A percentile compares a stretch with the other conserved stretches of the same genome.
Evolutionary conservation across 1,140 invertebrate genomes (phyloP).

Genomic region (Platyscapa corneri): DNA sequence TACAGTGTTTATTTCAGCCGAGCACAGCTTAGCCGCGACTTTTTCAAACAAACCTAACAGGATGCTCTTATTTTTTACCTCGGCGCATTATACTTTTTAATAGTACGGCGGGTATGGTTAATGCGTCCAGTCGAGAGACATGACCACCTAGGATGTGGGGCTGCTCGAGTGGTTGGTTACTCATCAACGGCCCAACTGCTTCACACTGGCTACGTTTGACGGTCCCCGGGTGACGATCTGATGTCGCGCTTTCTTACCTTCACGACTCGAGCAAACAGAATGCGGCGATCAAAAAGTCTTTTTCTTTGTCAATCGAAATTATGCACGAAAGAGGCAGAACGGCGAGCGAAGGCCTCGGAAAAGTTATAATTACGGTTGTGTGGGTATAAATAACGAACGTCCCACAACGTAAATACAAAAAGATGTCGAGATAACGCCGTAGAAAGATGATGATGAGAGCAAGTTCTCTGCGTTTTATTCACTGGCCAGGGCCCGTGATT

Average conservation of each 20-base stretch:
- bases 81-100: neutral
- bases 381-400: too few relatives aligned
- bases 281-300: too few relatives aligned
- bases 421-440: neutral
- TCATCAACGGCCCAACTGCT: neutral
- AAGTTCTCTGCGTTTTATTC: neutral
- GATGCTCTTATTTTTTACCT: conserved; percentile 14
- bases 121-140: neutral
- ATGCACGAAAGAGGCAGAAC: too few relatives aligned
- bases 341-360: too few relatives aligned
- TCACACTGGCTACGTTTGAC: too few relatives aligned
- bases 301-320: too few relatives aligned
- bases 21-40: neutral
- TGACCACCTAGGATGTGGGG: neutral
- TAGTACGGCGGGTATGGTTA: neutral
- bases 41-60: neutral
- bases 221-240: neutral
- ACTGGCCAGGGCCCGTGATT: neutral
- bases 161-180: neutral
- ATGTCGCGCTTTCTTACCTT: neutral
- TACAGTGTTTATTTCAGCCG: conserved; percentile 14
- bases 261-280: neutral
- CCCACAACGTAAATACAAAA: neutral
- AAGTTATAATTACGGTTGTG: too few relatives aligned
- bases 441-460: neutral